Evolutionary conservation across 2,113 vertebrate species (phyloP).

Genomic region (Crotalus viridis): DNA sequence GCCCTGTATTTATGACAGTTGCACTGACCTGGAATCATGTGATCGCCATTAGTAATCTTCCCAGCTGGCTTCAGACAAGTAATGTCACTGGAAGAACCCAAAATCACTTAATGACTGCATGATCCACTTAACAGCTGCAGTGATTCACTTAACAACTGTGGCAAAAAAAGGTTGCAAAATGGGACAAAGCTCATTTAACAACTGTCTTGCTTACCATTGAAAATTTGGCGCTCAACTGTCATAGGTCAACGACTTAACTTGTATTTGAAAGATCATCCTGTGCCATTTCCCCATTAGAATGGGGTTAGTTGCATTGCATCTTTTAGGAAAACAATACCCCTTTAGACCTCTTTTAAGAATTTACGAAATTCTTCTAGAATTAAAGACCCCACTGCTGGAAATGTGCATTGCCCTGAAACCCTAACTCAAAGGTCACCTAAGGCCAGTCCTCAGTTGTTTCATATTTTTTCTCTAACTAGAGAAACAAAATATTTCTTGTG

Average conservation of each 20-base stretch:
- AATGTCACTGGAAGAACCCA: neutral
- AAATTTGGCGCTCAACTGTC: neutral
- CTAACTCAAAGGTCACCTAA: neutral
- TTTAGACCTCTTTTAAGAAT: neutral
- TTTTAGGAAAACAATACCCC: neutral
- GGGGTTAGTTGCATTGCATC: neutral
- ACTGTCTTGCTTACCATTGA: neutral
- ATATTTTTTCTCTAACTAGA: neutral
- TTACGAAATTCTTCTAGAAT: neutral
- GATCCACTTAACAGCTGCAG: neutral
- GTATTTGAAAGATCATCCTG: neutral
- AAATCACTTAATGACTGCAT: neutral
- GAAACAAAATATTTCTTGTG: neutral
- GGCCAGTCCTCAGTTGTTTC: neutral
- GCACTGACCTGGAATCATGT: neutral
- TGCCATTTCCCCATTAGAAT: neutral
- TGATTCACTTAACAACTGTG: neutral
- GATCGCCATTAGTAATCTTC: neutral
- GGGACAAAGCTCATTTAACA: neutral
- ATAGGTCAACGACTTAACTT: neutral
- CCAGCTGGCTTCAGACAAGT: neutral
- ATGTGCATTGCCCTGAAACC: neutral
- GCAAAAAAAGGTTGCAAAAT: neutral
- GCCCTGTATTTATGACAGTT: neutral
- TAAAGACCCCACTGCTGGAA: neutral